Evolutionary conservation across 2,888 invertebrate genomes (phyloP), one percentile per base, ranked within the genome.

Genomic region (Branchinecta sandiegonensis): DNA sequence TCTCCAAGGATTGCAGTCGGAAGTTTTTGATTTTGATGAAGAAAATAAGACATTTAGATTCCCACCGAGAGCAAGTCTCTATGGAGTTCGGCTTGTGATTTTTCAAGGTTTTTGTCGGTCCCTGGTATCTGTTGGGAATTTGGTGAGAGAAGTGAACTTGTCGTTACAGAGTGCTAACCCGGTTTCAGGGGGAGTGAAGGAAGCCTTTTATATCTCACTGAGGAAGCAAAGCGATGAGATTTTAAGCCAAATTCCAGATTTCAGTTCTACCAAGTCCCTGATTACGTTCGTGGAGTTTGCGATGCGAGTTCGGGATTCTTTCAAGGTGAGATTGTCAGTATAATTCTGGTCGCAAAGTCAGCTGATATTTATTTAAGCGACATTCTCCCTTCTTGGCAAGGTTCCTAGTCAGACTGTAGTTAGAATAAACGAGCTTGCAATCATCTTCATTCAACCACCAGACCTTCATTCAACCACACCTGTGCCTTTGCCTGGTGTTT

Each of bases 1-100:
- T 56, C 23, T 56, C n/a, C n/a, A 56, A 9, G 63, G 63, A n/a
- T 23, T 56, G n/a, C 14, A 56, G 23, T 56, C 63, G 8, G 63
- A 56, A 56, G 63, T 56, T 17, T 56, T 56, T 56, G 14, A 56
- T 17, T 56, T 10, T 56, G 11, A n/a, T 56, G 23, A 56, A n/a
- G 63, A 56, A 56, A 56, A 23, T 8, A 56, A 56, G 63, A 56
- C n/a, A 56, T 56, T 56, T 56, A 17, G 8, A n/a, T 23, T 56
- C 9, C 23, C 63, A n/a, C 63, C 63, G 23, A 56, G 63, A 23
- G 14, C 23, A 23, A 56, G 14, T 17, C 23, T 56, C 14, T 56
- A 23, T 56, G 63, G 63, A 17, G 63, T 56, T 56, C 63, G 63
- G n/a, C 14, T 56, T 23, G 23, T 56, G 14, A 56, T 56, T 10